Evolutionary conservation across 1,140 invertebrate species (phyloP).

Genomic region (Seison nebaliae): DNA sequence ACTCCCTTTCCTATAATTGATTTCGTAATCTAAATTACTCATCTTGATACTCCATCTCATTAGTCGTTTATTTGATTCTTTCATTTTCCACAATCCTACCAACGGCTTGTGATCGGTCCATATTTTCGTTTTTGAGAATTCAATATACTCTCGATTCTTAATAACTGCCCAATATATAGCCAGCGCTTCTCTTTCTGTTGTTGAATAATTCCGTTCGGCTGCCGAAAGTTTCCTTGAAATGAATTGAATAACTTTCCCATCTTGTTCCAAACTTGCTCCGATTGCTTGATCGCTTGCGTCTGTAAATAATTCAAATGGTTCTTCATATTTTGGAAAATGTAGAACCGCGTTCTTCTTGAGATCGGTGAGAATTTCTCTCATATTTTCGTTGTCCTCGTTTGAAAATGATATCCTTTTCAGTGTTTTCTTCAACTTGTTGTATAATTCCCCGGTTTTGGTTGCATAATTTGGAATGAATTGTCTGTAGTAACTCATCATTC

Average conservation of each 20-base stretch:
- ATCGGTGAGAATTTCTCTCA: too few species aligned
- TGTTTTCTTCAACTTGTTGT: neutral
- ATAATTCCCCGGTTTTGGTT: neutral
- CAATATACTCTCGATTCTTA: neutral
- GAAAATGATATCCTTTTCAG: too few species aligned
- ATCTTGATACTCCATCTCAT: neutral
- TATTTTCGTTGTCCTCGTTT: too few species aligned
- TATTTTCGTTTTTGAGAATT: neutral
- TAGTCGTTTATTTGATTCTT: neutral
- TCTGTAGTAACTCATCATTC: conserved; percentile 13
- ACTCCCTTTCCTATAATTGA: neutral
- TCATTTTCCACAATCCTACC: neutral
- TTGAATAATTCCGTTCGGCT: conserved; percentile 1
- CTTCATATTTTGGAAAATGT: neutral
- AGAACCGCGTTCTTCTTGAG: too few species aligned
- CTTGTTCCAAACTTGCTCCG: neutral
- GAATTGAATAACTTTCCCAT: neutral
- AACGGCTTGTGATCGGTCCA: conserved; percentile 1
- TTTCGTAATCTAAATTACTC: neutral
- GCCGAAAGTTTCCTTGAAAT: conserved; percentile 2
- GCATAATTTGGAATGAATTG: conserved; percentile 11
- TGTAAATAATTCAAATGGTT: neutral
- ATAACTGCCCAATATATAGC: neutral
- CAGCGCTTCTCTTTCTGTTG: conserved; percentile 2
- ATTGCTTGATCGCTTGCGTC: neutral